Percentiles rank a stretch among this genome's conserved stretches.
phyloP scores from a whole-genome alignment of 2,888 invertebrate species.

The Hedychridium roseum region DNA sequence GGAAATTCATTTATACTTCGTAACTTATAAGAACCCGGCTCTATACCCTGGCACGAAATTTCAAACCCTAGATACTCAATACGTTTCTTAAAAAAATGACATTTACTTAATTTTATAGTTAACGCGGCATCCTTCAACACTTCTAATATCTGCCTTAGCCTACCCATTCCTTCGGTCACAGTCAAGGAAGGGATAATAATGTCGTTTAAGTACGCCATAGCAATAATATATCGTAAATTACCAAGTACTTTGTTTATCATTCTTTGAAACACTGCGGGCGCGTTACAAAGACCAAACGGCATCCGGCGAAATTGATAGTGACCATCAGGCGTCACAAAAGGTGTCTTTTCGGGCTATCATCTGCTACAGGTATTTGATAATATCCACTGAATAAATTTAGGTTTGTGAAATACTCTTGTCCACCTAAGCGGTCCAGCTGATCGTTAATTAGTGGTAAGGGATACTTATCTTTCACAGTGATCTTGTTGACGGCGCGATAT shows the following conservation, averaged over 20 bases:
- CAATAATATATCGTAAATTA: constrained; percentile 19
- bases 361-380: constrained; percentile 7
- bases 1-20: constrained; percentile 28
- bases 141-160: constrained; percentile 27
- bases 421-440: background rate
- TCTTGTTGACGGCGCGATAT: constrained; percentile 3
- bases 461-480: constrained; percentile 5
- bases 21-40: constrained; percentile 28
- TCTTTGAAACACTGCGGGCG: constrained; percentile 38
- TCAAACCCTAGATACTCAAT: constrained; percentile 42
- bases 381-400: background rate
- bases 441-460: constrained; percentile 6
- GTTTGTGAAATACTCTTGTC: background rate
- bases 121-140: constrained; percentile 20
- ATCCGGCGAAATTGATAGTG: constrained; percentile 39
- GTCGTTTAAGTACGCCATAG: constrained; percentile 33
- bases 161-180: constrained; percentile 25
- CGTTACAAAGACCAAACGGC: too few species aligned
- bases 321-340: constrained; percentile 47
- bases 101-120: constrained; percentile 40
- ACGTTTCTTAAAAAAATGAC: constrained; percentile 19
- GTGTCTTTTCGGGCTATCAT: constrained; percentile 14
- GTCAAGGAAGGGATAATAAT: constrained; percentile 28
- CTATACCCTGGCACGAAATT: constrained; percentile 26
- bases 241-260: constrained; percentile 34